Conservation (phyloP, 1,140 invertebrate genomes). For the Drosophila subpulchrella region DNA sequence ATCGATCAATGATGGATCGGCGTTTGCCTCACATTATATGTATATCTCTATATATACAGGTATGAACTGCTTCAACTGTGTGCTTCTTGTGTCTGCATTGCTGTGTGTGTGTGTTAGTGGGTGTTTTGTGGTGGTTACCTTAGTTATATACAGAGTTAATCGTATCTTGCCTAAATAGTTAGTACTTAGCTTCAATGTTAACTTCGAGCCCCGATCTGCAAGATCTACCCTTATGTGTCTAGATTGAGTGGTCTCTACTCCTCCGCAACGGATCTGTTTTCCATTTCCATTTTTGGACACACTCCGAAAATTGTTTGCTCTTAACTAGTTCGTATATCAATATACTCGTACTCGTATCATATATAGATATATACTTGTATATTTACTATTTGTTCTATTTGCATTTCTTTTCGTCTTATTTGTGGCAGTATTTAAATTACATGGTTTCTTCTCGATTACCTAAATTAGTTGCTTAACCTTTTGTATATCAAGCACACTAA, state of each 20-base stretch:
- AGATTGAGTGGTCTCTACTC: constrained; percentile 27
- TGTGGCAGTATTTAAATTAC: constrained; percentile 82
- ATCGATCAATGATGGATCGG: constrained; percentile 28
- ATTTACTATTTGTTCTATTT: constrained; percentile 53
- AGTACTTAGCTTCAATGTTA: constrained; percentile 83
- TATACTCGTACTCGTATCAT: constrained; percentile 51
- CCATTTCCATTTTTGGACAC: constrained; percentile 18
- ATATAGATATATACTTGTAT: constrained; percentile 40
- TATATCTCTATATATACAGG: constrained; percentile 33
- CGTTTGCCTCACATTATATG: constrained; percentile 34
- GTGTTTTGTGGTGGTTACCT: constrained; percentile 42
- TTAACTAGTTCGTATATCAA: constrained; percentile 53
- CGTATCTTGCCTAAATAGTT: constrained; percentile 43
- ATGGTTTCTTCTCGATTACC: constrained; percentile 50
- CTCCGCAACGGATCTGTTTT: too few relatives aligned
- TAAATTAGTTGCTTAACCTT: constrained; percentile 25
- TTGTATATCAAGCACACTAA: constrained; percentile 60
- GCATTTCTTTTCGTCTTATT: constrained; percentile 71
- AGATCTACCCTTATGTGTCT: constrained; percentile 64
- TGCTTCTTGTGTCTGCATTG: constrained; percentile 35
- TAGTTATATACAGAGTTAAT: constrained; percentile 55
- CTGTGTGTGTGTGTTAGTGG: constrained; percentile 23
- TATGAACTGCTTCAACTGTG: constrained; percentile 28
- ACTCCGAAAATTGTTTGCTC: constrained; percentile 41
- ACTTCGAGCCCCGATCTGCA: constrained; percentile 79